phyloP scores from a whole-genome alignment of 1,140 invertebrate genomes.

The Drosophila takahashii region DNA sequence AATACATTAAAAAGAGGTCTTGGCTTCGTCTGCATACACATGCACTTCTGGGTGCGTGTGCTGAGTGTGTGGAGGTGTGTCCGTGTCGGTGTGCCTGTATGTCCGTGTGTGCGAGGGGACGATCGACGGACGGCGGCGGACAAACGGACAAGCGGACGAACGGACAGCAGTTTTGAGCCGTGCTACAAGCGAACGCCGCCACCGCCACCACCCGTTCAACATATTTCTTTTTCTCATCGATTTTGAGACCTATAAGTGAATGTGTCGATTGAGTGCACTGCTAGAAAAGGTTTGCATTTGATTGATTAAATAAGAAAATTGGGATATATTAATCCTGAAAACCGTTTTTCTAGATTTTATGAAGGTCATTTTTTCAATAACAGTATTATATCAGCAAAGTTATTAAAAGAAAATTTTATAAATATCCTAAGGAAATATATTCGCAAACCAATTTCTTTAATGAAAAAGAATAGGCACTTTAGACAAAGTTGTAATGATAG shows the following conservation, averaged over 20 bases:
- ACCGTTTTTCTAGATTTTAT: too few species aligned
- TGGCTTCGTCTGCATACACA: slow-evolving; percentile 74
- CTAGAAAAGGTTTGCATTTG: slow-evolving; percentile 25
- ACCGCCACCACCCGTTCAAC: slow-evolving; percentile 66
- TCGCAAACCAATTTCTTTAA: too few species aligned
- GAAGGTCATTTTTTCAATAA: too few species aligned
- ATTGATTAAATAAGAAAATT: too few species aligned
- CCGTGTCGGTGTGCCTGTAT: slow-evolving; percentile 27
- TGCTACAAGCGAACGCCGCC: slow-evolving; percentile 67
- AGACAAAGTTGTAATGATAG: too few species aligned
- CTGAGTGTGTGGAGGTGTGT: slow-evolving; percentile 29
- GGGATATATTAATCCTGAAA: too few species aligned
- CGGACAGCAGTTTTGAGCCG: slow-evolving; percentile 76
- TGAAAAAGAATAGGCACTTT: too few species aligned
- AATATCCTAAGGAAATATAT: too few species aligned
- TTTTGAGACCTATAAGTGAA: slow-evolving; percentile 82
- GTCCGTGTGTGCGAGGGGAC: slow-evolving; percentile 37
- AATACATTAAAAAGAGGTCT: slow-evolving; percentile 85
- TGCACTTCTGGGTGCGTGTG: slow-evolving; percentile 42
- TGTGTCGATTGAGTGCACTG: slow-evolving; percentile 79
- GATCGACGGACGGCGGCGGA: slow-evolving; percentile 19
- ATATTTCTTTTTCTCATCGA: slow-evolving; percentile 84
- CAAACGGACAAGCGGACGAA: slow-evolving; percentile 15
- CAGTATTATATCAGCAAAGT: too few species aligned
- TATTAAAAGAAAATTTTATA: too few species aligned